A percentile compares a stretch with the other conserved stretches of the same genome.
These are phyloP conservation scores for Orchesellides sinensis DNA, from an alignment of 2,888 invertebrate genomes.

Conservation along the genomic window DNA sequence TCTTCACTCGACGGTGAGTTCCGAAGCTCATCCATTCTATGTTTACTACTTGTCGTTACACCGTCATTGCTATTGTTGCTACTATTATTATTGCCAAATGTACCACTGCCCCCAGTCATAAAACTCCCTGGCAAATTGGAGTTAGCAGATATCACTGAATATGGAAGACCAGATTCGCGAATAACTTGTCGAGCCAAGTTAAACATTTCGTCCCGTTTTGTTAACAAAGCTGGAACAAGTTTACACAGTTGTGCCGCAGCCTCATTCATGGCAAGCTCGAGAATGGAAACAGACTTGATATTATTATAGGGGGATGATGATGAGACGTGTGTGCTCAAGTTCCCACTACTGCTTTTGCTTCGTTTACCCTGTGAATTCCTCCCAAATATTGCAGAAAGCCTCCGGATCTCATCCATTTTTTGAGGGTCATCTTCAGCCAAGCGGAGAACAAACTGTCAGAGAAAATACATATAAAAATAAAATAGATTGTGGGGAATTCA, in stretches of 20 bases:
- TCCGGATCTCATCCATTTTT: constrained; percentile 94
- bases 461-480: constrained; percentile 33
- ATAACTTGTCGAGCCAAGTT: constrained; percentile 97
- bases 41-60: background rate
- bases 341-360: constrained; percentile 78
- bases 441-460: constrained; percentile 86
- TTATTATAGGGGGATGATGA: too few species aligned
- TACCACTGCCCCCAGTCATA: background rate
- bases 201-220: constrained; percentile 97
- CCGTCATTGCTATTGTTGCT: constrained; percentile 25
- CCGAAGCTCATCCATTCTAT: constrained; percentile 27
- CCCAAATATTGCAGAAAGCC: constrained; percentile 98
- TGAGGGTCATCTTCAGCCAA: constrained; percentile 93
- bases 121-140: constrained; percentile 48
- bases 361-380: constrained; percentile 97
- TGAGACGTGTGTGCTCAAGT: background rate
- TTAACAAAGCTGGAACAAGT: constrained; percentile 93
- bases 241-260: constrained; percentile 98
- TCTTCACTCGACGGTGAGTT: constrained; percentile 52
- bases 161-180: constrained; percentile 85
- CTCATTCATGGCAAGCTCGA: constrained; percentile 99
- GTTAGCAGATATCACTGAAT: constrained; percentile 51
- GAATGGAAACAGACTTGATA: constrained; percentile 96
- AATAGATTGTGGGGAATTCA: constrained; percentile 15
- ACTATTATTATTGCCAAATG: constrained; percentile 13